A percentile compares a stretch with the other conserved stretches of the same genome.
Conservation (phyloP, 2,113 vertebrate species). For the Phrynosoma blainvillii region DNA sequence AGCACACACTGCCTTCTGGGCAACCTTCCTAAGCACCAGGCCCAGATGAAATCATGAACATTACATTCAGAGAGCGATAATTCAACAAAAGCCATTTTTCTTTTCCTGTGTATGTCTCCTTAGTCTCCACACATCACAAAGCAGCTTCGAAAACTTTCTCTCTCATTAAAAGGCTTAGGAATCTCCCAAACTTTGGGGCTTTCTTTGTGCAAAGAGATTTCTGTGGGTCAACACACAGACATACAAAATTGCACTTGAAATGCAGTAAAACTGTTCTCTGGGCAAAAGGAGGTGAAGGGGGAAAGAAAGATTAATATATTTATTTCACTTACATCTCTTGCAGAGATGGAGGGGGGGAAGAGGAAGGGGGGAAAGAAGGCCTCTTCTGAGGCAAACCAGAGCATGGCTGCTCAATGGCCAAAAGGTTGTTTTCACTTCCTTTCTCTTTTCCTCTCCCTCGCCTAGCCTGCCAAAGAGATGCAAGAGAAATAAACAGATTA, state of each 20-base stretch:
- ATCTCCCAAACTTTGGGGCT: constrained; percentile 29
- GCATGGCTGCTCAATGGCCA: constrained; percentile 23
- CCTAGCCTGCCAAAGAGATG: constrained; percentile 29
- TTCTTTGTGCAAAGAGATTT: constrained; percentile 55
- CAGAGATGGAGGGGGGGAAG: neutral
- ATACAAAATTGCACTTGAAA: constrained; percentile 22
- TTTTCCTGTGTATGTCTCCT: neutral
- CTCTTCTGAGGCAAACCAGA: constrained; percentile 37
- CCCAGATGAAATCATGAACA: neutral
- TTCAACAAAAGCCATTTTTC: neutral
- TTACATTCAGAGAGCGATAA: neutral
- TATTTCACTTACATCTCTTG: constrained; percentile 50
- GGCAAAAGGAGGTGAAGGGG: constrained; percentile 4
- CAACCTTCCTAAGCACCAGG: neutral
- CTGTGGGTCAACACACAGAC: constrained; percentile 16
- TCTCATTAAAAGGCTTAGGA: constrained; percentile 27
- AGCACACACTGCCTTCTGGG: rapidly evolving
- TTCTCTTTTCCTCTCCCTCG: too few species aligned
- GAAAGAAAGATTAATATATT: constrained; percentile 53
- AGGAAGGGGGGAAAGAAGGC: neutral
- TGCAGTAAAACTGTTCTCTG: constrained; percentile 49
- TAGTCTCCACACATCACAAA: rapidly evolving
- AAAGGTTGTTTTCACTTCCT: constrained; percentile 7
- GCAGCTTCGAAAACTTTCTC: neutral
- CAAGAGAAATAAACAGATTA: constrained; percentile 51